phyloP scores from a whole-genome alignment of 2,888 invertebrate genomes.

The Drosophila tripunctata region DNA sequence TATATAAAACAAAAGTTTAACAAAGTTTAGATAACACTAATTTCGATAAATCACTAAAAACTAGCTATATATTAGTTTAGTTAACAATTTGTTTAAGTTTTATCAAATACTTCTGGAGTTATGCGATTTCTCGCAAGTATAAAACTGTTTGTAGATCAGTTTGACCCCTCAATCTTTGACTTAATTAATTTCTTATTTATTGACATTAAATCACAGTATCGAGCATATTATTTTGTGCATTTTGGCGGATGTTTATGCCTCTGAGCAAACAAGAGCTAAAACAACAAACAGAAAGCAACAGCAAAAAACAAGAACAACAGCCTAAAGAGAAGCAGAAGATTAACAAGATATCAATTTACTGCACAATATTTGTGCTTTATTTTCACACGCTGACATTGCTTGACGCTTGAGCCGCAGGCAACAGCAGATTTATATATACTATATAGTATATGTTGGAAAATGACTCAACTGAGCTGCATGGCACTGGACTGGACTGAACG shows the following conservation, averaged over 20 bases:
- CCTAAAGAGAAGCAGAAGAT: slow-evolving; percentile 9
- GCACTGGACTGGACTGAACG: slow-evolving; percentile 13
- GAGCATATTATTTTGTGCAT: too few species aligned
- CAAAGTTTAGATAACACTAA: too few species aligned
- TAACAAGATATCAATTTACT: slow-evolving; percentile 63
- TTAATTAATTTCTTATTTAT: too few species aligned
- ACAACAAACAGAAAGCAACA: slow-evolving; percentile 22
- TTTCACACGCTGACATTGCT: slow-evolving; percentile 59
- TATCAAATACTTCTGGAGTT: too few species aligned
- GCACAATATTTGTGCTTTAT: slow-evolving; percentile 52
- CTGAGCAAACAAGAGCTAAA: slow-evolving; percentile 35
- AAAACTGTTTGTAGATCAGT: too few species aligned
- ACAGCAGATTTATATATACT: slow-evolving; percentile 48
- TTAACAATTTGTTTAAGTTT: too few species aligned
- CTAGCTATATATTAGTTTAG: too few species aligned
- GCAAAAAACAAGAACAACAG: slow-evolving; percentile 30
- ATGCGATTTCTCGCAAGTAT: too few species aligned
- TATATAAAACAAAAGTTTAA: too few species aligned
- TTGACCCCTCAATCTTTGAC: too few species aligned
- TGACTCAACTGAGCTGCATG: slow-evolving; percentile 41
- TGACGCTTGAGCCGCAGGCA: slow-evolving; percentile 22
- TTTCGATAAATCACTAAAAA: too few species aligned
- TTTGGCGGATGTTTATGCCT: slow-evolving; percentile 68
- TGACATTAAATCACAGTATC: too few species aligned
- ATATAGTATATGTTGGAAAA: slow-evolving; percentile 50